Conservation (phyloP, 2,797 vertebrate species). For the Caiman crocodilus region DNA sequence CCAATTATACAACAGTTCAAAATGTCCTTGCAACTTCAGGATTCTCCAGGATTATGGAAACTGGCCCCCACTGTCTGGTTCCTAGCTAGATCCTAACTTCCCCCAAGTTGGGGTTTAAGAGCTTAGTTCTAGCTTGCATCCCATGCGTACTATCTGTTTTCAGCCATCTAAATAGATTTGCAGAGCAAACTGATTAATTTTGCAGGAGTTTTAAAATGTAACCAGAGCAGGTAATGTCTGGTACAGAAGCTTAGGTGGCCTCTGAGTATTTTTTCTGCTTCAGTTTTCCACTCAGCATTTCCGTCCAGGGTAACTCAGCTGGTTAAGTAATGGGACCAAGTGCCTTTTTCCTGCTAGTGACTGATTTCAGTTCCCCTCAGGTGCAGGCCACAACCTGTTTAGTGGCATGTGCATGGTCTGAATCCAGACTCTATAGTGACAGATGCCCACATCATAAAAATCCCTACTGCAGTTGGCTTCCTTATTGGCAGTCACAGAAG, state of each 20-base stretch:
- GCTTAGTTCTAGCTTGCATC: neutral
- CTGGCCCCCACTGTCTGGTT: conserved; percentile 12
- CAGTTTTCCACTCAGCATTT: neutral
- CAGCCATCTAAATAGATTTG: neutral
- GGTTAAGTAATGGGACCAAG: neutral
- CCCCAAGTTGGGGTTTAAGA: neutral
- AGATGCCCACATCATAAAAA: conserved; percentile 32
- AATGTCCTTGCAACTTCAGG: neutral
- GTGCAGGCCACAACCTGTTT: conserved; percentile 22
- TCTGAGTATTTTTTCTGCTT: neutral
- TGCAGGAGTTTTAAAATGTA: neutral
- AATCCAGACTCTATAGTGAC: conserved; percentile 36
- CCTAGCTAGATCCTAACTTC: neutral
- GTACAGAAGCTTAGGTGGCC: rapidly evolving
- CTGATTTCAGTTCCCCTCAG: neutral
- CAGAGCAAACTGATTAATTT: neutral
- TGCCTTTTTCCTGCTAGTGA: neutral
- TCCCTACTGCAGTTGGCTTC: neutral
- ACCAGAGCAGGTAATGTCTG: neutral
- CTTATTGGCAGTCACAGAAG: conserved; percentile 14
- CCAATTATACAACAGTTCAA: neutral
- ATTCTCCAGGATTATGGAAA: neutral
- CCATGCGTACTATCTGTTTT: neutral
- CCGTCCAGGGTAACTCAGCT: neutral
- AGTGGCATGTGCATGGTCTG: conserved; percentile 35